Conservation (phyloP, 2,797 vertebrate genomes). For the Catostomus latipinnis region DNA sequence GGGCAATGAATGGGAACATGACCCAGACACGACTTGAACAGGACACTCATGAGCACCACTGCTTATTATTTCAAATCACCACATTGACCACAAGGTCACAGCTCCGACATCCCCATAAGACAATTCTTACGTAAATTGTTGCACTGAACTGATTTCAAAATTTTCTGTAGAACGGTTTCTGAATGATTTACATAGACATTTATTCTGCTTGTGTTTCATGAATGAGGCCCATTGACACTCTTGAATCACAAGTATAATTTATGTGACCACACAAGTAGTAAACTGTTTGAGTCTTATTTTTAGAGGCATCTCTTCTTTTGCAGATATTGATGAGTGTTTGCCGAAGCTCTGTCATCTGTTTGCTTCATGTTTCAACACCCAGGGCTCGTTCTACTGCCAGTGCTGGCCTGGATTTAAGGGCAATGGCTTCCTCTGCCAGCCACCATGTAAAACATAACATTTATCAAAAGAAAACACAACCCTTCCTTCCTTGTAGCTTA, state of each 20-base stretch:
- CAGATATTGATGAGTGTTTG: slow-evolving; percentile 77
- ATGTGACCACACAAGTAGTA: background rate
- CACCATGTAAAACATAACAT: slow-evolving; percentile 33
- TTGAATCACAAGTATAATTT: background rate
- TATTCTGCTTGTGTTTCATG: background rate
- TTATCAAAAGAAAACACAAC: slow-evolving; percentile 14
- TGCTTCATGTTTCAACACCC: slow-evolving; percentile 72
- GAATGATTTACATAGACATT: background rate
- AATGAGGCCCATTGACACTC: background rate
- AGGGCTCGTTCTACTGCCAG: slow-evolving; percentile 75
- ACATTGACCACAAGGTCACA: no score
- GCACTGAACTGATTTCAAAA: no score
- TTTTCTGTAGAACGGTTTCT: background rate
- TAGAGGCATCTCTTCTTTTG: slow-evolving; percentile 3
- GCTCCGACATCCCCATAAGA: no score
- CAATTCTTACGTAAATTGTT: no score
- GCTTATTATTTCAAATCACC: no score
- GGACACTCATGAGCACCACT: no score
- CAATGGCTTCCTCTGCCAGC: slow-evolving; percentile 74
- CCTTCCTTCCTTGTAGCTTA: slow-evolving; percentile 2
- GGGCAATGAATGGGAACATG: no score
- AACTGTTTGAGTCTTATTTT: background rate
- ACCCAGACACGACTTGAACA: no score
- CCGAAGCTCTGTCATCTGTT: slow-evolving; percentile 72
- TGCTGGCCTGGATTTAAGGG: slow-evolving; percentile 71